Percentiles rank a stretch among this genome's conserved stretches.
Conservation (phyloP, 2,888 invertebrate genomes). For the Ctena decussata region DNA sequence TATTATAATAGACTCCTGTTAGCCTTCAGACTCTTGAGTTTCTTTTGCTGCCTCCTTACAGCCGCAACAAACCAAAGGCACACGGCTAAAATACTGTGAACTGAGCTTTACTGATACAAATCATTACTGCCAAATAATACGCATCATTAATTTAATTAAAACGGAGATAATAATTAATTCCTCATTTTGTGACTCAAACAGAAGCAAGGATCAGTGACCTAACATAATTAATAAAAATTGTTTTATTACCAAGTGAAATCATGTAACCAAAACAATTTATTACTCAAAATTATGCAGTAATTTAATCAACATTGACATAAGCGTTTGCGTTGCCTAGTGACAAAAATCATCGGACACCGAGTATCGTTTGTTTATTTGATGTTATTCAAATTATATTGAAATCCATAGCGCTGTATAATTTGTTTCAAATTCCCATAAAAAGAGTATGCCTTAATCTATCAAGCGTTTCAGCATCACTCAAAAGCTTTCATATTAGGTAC, state of each 20-base stretch:
- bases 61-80: too few relatives aligned
- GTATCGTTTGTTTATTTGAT: neutral
- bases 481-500: constrained; percentile 3
- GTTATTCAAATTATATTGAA: constrained; percentile 4
- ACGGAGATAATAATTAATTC: neutral
- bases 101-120: too few relatives aligned
- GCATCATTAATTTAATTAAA: neutral
- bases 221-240: neutral
- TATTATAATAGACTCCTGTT: too few relatives aligned
- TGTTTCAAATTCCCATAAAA: neutral
- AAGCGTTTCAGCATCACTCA: constrained; percentile 3
- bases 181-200: neutral
- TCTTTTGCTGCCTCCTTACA: too few relatives aligned
- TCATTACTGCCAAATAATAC: too few relatives aligned
- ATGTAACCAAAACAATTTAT: constrained; percentile 1
- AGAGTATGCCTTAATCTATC: neutral
- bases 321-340: constrained; percentile 1
- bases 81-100: too few relatives aligned
- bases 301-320: constrained; percentile 1
- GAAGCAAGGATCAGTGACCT: neutral
- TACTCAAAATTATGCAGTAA: neutral
- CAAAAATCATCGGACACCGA: neutral
- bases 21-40: too few relatives aligned
- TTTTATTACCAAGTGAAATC: neutral
- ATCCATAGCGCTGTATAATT: constrained; percentile 14